Percentiles rank a stretch among this genome's conserved stretches.
Evolutionary conservation across 2,888 invertebrate genomes (phyloP).

Genomic region (Sphaerophoria taeniata): DNA sequence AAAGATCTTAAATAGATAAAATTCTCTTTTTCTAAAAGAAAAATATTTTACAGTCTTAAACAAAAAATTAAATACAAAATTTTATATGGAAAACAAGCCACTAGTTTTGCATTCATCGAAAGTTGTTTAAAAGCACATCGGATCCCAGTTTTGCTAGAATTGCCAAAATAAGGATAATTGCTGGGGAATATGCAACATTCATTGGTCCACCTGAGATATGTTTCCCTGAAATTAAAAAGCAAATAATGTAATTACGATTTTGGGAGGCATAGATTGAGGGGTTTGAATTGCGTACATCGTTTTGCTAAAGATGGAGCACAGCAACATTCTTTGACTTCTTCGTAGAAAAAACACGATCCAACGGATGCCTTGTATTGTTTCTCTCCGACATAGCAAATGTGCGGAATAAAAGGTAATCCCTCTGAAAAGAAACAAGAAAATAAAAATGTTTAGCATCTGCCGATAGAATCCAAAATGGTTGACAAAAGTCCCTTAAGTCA

Average conservation of each 20-base stretch:
- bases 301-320: slow-evolving; percentile 80
- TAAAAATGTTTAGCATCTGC: no score
- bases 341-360: slow-evolving; percentile 81
- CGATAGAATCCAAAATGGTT: no score
- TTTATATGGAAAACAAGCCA: not conserved
- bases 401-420: slow-evolving; percentile 82
- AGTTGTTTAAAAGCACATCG: not conserved
- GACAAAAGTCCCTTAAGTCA: no score
- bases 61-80: slow-evolving; percentile 23
- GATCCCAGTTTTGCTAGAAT: slow-evolving; percentile 2
- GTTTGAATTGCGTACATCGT: slow-evolving; percentile 79
- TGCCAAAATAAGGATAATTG: slow-evolving; percentile 6
- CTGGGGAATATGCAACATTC: not conserved
- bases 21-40: not conserved
- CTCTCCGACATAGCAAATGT: slow-evolving; percentile 82
- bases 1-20: not conserved
- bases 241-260: not conserved
- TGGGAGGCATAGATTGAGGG: not conserved
- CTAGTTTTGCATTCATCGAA: not conserved
- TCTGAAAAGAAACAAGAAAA: slow-evolving; percentile 76
- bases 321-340: slow-evolving; percentile 81
- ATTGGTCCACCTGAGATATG: slow-evolving; percentile 58
- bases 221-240: slow-evolving; percentile 59
- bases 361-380: slow-evolving; percentile 79
- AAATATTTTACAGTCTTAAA: slow-evolving; percentile 38